Evolutionary conservation across 2,888 invertebrate species (phyloP).

Genomic region (Baronia brevicornis): DNA sequence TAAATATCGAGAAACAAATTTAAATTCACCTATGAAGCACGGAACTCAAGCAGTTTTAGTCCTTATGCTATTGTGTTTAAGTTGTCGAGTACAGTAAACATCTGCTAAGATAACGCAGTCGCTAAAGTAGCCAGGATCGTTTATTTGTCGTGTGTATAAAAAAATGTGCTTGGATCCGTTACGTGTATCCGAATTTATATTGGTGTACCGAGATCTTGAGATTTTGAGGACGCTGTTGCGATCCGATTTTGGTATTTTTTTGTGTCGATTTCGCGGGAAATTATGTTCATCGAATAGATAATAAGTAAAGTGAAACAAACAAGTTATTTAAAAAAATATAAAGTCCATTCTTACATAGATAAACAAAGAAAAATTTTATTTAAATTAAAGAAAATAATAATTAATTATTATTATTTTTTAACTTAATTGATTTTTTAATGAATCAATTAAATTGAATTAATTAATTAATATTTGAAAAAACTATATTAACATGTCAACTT

Average conservation of each 20-base stretch:
- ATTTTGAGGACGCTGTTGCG: conserved; percentile 29
- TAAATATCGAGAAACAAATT: conserved; percentile 38
- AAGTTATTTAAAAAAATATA: no score
- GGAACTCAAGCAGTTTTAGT: neutral
- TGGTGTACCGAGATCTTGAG: conserved; percentile 29
- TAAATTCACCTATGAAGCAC: neutral
- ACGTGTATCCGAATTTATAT: conserved; percentile 36
- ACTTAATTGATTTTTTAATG: no score
- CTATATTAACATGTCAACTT: no score
- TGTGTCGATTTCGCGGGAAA: conserved; percentile 2
- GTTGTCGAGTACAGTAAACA: neutral
- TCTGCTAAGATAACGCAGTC: conserved; percentile 1
- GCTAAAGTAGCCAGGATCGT: conserved; percentile 28
- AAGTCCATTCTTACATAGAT: no score
- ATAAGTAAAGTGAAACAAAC: no score
- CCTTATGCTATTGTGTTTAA: neutral
- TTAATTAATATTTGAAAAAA: no score
- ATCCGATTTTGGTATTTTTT: conserved; percentile 16
- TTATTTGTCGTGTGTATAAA: conserved; percentile 35
- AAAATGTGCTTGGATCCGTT: conserved; percentile 34
- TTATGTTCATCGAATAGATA: conserved; percentile 3
- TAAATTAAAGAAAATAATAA: no score
- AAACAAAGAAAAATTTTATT: no score
- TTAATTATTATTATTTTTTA: no score
- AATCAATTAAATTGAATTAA: no score